A percentile compares a stretch with the other conserved stretches of the same genome.
phyloP scores from a whole-genome alignment of 2,797 vertebrate species.

The Acomys russatus region DNA sequence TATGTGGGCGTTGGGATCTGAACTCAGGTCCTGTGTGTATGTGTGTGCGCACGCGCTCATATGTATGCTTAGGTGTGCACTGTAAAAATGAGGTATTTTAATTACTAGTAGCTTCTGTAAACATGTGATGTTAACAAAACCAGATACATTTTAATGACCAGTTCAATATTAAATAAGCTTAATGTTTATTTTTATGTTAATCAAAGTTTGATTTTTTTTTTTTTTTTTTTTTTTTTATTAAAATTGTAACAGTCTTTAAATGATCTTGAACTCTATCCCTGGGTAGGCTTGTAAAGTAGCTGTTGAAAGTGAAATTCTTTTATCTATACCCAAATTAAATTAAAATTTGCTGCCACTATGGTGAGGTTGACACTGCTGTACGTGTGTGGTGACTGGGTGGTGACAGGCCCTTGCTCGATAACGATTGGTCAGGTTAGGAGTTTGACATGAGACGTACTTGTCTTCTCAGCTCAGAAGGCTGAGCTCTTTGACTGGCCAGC shows the following conservation, averaged over 20 bases:
- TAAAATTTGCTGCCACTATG: not conserved
- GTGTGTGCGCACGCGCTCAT: too few species aligned
- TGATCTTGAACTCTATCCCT: not conserved
- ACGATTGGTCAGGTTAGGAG: not conserved
- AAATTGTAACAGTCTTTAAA: not conserved
- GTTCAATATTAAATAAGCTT: not conserved
- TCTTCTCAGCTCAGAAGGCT: not conserved
- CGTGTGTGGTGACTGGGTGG: not conserved
- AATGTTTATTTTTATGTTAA: constrained; percentile 43
- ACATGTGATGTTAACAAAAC: not conserved
- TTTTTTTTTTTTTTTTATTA: not conserved
- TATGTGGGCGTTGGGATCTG: not conserved
- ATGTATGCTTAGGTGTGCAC: not conserved
- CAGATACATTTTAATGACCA: constrained; percentile 47
- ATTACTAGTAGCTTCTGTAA: constrained; percentile 35
- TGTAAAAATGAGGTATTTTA: constrained; percentile 49
- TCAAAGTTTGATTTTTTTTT: not conserved
- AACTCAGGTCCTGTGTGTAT: not conserved
- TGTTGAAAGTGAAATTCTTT: constrained; percentile 25
- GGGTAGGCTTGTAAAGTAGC: constrained; percentile 7
- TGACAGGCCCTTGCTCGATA: not conserved
- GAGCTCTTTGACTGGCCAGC: not conserved
- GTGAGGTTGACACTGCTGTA: not conserved
- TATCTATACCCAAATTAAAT: constrained; percentile 15
- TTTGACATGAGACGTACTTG: not conserved